phyloP scores from a whole-genome alignment of 2,888 invertebrate species.

The Anoplius nigerrimus region DNA sequence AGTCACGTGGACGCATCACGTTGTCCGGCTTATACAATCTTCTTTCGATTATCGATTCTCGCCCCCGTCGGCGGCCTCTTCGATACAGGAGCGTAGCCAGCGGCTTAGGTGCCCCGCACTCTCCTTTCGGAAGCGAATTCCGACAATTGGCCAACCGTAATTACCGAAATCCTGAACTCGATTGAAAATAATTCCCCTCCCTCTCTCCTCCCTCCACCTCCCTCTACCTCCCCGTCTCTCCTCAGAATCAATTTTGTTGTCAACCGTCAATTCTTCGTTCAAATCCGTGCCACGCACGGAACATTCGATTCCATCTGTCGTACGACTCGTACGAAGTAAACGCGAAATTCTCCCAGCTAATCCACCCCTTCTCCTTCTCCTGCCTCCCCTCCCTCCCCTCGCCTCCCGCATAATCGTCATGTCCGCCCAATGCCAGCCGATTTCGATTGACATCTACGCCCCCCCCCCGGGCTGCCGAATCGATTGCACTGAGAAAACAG shows the following conservation, averaged over 20 bases:
- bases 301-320: too few relatives aligned
- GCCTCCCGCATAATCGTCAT: conserved; percentile 13
- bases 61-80: conserved; percentile 1
- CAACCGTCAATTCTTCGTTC: conserved; percentile 15
- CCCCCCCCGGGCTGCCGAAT: conserved; percentile 5
- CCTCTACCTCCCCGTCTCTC: conserved; percentile 6
- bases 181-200: too few relatives aligned
- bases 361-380: conserved; percentile 9
- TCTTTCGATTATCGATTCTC: conserved; percentile 45
- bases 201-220: background rate
- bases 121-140: background rate
- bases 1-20: conserved; percentile 51
- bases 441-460: conserved; percentile 26
- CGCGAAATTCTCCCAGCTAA: too few relatives aligned
- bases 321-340: too few relatives aligned
- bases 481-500: too few relatives aligned
- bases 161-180: too few relatives aligned
- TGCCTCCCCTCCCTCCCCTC: background rate
- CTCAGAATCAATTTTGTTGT: background rate
- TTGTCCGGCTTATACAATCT: conserved; percentile 33
- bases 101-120: background rate
- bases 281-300: too few relatives aligned
- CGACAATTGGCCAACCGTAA: too few relatives aligned
- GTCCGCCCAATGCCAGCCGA: background rate
- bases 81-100: background rate